Conservation (phyloP, 2,797 vertebrate species). For the Enteromius anoplus region DNA sequence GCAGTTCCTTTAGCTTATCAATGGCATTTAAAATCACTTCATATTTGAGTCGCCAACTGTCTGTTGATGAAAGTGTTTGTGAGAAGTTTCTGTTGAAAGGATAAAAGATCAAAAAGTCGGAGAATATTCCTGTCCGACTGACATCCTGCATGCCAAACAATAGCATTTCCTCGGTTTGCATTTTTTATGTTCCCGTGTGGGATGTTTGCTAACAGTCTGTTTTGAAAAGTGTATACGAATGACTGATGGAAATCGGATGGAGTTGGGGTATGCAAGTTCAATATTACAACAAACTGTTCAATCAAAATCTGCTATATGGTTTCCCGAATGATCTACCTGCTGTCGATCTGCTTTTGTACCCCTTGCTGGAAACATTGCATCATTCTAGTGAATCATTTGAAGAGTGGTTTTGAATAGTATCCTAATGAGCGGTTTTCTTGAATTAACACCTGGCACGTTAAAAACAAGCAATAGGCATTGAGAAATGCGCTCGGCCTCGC, state of each 20-base stretch:
- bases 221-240: neutral
- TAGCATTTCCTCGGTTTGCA: conserved; percentile 36
- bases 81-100: conserved; percentile 10
- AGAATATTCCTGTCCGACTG: conserved; percentile 12
- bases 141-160: conserved; percentile 42
- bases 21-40: conserved; percentile 81
- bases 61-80: conserved; percentile 29
- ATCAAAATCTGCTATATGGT: neutral
- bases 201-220: neutral
- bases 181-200: conserved; percentile 4
- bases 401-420: conserved; percentile 10
- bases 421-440: conserved; percentile 18
- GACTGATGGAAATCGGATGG: neutral
- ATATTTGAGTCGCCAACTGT: conserved; percentile 77
- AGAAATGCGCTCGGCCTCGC: neutral
- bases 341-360: neutral
- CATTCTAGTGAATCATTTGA: conserved; percentile 10
- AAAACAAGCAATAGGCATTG: conserved; percentile 17
- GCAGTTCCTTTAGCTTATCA: conserved; percentile 82
- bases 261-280: neutral
- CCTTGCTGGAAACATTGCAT: conserved; percentile 1
- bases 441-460: conserved; percentile 25
- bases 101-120: neutral
- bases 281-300: neutral
- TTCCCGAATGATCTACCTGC: neutral